Evolutionary conservation across 2,888 invertebrate species (phyloP), one percentile per base, ranked within the genome.

Genomic region (Pollenia griseotomentosa): DNA sequence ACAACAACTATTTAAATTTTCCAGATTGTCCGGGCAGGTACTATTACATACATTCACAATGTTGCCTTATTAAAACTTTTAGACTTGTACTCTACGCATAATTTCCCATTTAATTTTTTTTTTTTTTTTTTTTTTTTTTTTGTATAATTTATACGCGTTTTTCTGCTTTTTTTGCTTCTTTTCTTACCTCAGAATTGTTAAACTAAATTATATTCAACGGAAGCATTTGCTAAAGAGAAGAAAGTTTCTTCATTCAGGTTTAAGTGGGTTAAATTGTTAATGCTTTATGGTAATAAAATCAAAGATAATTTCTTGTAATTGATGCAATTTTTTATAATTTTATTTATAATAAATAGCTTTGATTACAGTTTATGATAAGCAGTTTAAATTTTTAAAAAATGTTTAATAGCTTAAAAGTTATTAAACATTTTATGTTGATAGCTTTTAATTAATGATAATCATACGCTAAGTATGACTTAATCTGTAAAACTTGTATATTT

Each of bases 1-100:
- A 19, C 78, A 46, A 42, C 53, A 79, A 68, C 74, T 70, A 80
- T 79, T 65, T 73, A 65, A 73, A 79, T 61, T 23, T 33, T 7
- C 6, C 74, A 59, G 8, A 40, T 63, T 42, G 42, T 51, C n/a
- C 19, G 10, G 14, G 1, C 33, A 42, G 14, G 48, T 51, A 73
- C 66, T 73, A 83, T 66, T 79, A 83, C 16, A 48, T 48, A 33
- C 33, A 51, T 70, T 77, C 16, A n/a, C 33, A 63, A 61, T 70
- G 53, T 70, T 53, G 23, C 40, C 77, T 77, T 77, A 65, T 77
- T 83, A 71, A 53, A 44, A 55, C 46, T 57, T 78, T 66, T 48
- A 65, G 74, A 40, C 11, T 53, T 51, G 40, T 81, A 23, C 40
- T 59, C 42, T 83, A 83, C 83, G 83, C 83, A 83, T 83, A 71